Evolutionary conservation across 1,140 invertebrate species (phyloP).

Genomic region (Anastrepha ludens): DNA sequence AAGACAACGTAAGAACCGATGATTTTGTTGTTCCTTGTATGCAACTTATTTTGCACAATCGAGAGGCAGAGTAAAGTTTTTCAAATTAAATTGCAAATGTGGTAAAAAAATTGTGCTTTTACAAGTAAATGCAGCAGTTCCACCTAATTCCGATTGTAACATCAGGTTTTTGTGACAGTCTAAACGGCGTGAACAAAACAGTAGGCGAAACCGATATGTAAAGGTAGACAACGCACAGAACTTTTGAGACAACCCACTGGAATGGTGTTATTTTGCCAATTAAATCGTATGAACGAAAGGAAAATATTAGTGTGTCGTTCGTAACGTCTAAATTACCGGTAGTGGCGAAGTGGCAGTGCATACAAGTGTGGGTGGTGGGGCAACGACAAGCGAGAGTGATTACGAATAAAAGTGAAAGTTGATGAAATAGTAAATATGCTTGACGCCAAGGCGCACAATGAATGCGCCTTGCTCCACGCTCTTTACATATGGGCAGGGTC

Average conservation of each 20-base stretch:
- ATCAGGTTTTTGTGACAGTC: too few relatives aligned
- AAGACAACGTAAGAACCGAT: background rate
- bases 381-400: background rate
- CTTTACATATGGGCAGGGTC: too few relatives aligned
- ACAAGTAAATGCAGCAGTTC: too few relatives aligned
- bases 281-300: background rate
- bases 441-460: background rate
- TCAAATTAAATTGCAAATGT: too few relatives aligned
- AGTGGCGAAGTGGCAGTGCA: background rate
- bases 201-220: too few relatives aligned
- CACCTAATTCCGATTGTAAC: too few relatives aligned
- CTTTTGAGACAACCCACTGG: background rate
- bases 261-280: background rate
- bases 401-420: slow-evolving; percentile 23
- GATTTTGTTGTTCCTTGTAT: background rate
- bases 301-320: too few relatives aligned
- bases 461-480: too few relatives aligned
- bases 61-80: too few relatives aligned
- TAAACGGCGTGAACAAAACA: too few relatives aligned
- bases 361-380: background rate
- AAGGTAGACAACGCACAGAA: background rate
- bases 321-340: background rate
- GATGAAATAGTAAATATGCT: slow-evolving; percentile 22
- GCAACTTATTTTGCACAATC: background rate
- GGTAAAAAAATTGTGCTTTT: too few relatives aligned